These are phyloP conservation scores for Yoshiicerus persimilis DNA, from an alignment of 1,140 invertebrate genomes.

Conservation along the genomic window DNA sequence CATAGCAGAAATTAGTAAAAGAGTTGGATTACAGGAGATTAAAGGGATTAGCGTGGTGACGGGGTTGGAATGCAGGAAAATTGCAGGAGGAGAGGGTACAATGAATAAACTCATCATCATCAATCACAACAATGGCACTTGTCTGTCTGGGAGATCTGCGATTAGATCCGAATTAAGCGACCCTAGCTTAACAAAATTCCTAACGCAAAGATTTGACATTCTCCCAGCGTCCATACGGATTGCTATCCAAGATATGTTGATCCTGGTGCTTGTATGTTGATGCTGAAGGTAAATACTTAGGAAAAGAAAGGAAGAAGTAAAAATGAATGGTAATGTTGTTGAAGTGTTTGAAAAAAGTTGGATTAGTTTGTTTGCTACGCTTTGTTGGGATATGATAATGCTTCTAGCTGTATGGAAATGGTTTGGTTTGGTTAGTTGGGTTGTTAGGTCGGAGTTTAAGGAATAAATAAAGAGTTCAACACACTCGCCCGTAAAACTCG, in stretches of 20 bases:
- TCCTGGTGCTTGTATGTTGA: too few species aligned
- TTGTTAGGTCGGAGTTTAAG: background rate
- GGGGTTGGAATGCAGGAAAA: background rate
- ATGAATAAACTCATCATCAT: background rate
- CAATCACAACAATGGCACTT: background rate
- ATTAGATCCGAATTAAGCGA: too few species aligned
- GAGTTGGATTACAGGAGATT: background rate
- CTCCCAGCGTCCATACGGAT: background rate
- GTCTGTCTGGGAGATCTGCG: background rate
- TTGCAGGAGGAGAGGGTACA: background rate
- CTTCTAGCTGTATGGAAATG: background rate
- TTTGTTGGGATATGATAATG: background rate
- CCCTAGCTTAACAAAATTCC: background rate
- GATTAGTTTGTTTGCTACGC: background rate
- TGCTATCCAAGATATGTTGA: background rate
- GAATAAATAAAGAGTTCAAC: background rate
- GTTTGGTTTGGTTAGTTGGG: background rate
- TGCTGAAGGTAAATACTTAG: too few species aligned
- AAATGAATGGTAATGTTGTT: background rate
- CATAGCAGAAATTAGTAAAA: too few species aligned
- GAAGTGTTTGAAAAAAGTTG: background rate
- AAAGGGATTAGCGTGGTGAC: background rate
- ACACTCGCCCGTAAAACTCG: background rate
- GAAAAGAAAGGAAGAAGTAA: background rate
- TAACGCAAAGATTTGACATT: background rate